Base-by-base conservation (phyloP, 2,113 vertebrate species). In the Toxostoma redivivum region DNA sequence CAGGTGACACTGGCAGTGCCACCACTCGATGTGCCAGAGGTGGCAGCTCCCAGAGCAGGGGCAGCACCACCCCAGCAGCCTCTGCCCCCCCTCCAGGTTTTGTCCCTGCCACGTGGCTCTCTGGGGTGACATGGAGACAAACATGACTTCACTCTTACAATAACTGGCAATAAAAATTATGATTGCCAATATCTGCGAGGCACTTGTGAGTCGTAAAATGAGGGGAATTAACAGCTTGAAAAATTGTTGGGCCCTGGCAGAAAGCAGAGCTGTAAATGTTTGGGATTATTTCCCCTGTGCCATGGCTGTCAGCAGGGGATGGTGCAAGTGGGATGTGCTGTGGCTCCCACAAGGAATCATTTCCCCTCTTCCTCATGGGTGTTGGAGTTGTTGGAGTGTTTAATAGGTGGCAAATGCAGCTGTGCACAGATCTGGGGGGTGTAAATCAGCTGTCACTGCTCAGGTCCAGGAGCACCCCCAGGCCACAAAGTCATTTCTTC, bases 141-240 rank as follows among this genome's bases (percentile, higher is more conserved):
- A 96, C 69, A 30, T 18, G 67, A 33, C 95, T 92, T 67, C 86
- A 13, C 69, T 72, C 45, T 45, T 27, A 66, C 95, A 95, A 94
- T 71, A 97, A 96, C 74, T 42, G 93, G 93, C 95, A 78, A 93
- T 97, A 97, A 97, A 97, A 97, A 95, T 94, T 64, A 94, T 71
- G 94, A 97, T 97, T 97, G 97, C 96, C 95, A 91, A 94, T 96
- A 96, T 97, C 97, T 97, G 92, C 90, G 83, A 97, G 95, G 95
- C 97, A 14, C 96, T 95, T 4, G 83, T 48, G 91, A 95, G 79
- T 51, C 37, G 27, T 58, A 42, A 92, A 93, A 97, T 73, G 95
- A 74, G 95, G 92, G 5, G 81, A 96, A 97, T 97, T 96, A 97
- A 97, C 97, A 96, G 97, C 95, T 97, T 97, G 97, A 97, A 91